Evolutionary conservation across 1,140 invertebrate genomes (phyloP).

Genomic region (Oncopodura yosiiana): DNA sequence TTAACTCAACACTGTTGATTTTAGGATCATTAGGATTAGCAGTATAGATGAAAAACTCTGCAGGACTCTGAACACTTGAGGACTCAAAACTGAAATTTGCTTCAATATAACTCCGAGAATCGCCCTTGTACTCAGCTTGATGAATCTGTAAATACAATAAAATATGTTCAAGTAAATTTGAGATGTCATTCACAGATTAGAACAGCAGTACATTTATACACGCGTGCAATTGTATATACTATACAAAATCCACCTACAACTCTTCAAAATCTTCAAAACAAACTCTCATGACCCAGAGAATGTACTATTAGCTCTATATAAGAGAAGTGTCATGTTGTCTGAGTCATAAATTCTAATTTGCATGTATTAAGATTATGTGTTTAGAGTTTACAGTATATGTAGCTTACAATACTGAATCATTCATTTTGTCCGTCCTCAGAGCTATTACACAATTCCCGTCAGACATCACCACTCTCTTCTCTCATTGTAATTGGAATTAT

Average conservation of each 20-base stretch:
- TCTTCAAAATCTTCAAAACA: too few relatives aligned
- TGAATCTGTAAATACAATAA: constrained; percentile 29
- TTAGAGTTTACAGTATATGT: too few relatives aligned
- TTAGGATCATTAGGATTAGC: constrained; percentile 34
- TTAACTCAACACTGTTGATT: constrained; percentile 34
- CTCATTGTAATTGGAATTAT: too few relatives aligned
- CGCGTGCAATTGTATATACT: too few relatives aligned
- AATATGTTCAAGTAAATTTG: background rate
- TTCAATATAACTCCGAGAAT: constrained; percentile 31
- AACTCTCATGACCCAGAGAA: too few relatives aligned
- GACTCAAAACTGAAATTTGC: constrained; percentile 35
- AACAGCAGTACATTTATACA: constrained; percentile 1
- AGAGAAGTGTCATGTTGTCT: too few relatives aligned
- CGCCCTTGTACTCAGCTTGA: constrained; percentile 34
- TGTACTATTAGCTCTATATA: too few relatives aligned
- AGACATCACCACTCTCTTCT: too few relatives aligned
- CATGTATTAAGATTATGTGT: constrained; percentile 16
- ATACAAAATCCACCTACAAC: too few relatives aligned
- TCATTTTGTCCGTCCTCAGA: too few relatives aligned
- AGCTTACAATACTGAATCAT: too few relatives aligned
- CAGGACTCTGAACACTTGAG: constrained; percentile 24
- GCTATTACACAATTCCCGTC: too few relatives aligned
- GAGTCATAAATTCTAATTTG: constrained; percentile 20
- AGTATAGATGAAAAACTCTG: constrained; percentile 35
- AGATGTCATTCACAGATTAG: background rate